These are phyloP conservation scores for Ephestia elutella DNA, from an alignment of 1,140 invertebrate genomes.

Conservation along the genomic window DNA sequence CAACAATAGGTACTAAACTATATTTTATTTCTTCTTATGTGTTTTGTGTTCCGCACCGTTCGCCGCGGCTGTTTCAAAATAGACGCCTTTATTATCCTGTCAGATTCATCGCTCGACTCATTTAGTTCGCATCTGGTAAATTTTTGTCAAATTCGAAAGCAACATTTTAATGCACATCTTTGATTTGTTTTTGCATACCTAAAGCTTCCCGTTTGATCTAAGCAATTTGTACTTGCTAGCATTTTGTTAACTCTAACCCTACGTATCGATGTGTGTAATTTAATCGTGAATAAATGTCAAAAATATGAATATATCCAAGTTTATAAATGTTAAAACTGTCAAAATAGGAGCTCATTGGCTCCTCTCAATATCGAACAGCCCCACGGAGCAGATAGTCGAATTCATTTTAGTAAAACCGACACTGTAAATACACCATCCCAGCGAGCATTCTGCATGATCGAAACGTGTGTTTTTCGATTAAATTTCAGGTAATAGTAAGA, in stretches of 20 bases:
- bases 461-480: slow-evolving; percentile 73
- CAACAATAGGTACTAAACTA: slow-evolving; percentile 70
- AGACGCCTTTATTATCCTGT: slow-evolving; percentile 46
- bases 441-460: slow-evolving; percentile 73
- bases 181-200: slow-evolving; percentile 54
- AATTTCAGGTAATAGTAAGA: slow-evolving; percentile 69
- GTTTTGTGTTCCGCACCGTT: slow-evolving; percentile 69
- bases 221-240: slow-evolving; percentile 35
- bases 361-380: not conserved
- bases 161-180: slow-evolving; percentile 72
- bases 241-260: slow-evolving; percentile 59
- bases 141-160: slow-evolving; percentile 45
- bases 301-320: not conserved
- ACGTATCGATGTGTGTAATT: slow-evolving; percentile 37
- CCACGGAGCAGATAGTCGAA: slow-evolving; percentile 13
- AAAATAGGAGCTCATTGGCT: not conserved
- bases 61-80: slow-evolving; percentile 54
- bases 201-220: slow-evolving; percentile 57
- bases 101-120: slow-evolving; percentile 48
- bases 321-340: not conserved
- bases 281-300: not conserved
- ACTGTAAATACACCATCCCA: slow-evolving; percentile 62
- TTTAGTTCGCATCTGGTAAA: slow-evolving; percentile 56
- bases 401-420: slow-evolving; percentile 25
- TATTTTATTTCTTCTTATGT: slow-evolving; percentile 66